Percentiles rank a stretch among this genome's conserved stretches.
phyloP scores from a whole-genome alignment of 2,113 vertebrate genomes.

The Anoura caudifer region DNA sequence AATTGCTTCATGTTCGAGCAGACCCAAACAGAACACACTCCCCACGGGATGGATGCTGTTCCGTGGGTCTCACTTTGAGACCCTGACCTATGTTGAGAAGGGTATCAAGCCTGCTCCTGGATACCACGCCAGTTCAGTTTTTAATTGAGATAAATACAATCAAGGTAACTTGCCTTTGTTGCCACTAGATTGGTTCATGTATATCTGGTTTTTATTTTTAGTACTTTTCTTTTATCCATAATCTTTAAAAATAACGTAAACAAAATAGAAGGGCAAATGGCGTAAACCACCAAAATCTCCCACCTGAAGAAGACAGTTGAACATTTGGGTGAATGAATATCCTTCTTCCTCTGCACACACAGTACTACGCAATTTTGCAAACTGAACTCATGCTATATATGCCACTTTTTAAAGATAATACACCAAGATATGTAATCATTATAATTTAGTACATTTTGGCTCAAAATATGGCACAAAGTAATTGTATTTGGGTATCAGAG shows the following conservation, averaged over 20 bases:
- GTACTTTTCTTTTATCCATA: neutral
- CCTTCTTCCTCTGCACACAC: neutral
- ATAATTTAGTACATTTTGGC: neutral
- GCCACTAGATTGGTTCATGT: neutral
- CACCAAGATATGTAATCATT: neutral
- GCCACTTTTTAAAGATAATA: neutral
- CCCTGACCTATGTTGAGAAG: neutral
- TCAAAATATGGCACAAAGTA: neutral
- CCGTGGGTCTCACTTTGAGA: neutral
- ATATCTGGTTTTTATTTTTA: conserved; percentile 4
- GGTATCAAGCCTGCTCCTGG: neutral
- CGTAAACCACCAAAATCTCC: neutral
- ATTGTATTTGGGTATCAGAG: neutral
- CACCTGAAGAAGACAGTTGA: neutral
- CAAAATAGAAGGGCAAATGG: neutral
- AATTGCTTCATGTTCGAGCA: neutral
- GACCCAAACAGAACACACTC: neutral
- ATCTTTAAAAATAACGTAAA: neutral
- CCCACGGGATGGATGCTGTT: neutral
- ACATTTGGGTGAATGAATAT: neutral
- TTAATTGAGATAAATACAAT: neutral
- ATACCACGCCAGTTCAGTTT: neutral
- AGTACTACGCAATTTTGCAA: neutral
- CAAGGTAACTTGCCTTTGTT: neutral
- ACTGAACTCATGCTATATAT: neutral